A percentile compares a stretch with the other conserved stretches of the same genome.
Conservation (phyloP, 2,888 invertebrate species). For the Bellardia bayeri region DNA sequence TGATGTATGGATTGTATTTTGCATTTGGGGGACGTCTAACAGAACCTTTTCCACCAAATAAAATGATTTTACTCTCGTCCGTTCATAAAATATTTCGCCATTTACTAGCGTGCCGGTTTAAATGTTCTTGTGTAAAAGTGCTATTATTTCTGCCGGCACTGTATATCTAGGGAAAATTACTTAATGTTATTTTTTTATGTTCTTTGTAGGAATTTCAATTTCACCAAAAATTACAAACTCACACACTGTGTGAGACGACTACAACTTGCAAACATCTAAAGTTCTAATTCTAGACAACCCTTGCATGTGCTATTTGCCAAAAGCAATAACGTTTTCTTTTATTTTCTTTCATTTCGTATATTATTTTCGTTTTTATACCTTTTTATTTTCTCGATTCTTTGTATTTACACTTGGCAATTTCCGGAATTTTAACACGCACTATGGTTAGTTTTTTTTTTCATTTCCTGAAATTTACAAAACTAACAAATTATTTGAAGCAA, state of each 20-base stretch:
- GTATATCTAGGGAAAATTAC: conserved; percentile 57
- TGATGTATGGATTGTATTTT: too few relatives aligned
- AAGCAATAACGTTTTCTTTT: conserved; percentile 62
- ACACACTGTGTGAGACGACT: background rate
- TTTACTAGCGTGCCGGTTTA: too few relatives aligned
- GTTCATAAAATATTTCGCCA: too few relatives aligned
- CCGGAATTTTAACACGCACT: conserved; percentile 81
- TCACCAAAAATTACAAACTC: conserved; percentile 12
- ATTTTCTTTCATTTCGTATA: background rate
- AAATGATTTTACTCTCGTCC: too few relatives aligned
- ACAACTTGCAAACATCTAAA: background rate
- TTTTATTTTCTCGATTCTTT: conserved; percentile 15
- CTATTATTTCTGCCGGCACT: too few relatives aligned
- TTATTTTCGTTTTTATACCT: conserved; percentile 29
- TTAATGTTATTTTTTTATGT: conserved; percentile 49
- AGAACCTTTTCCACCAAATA: too few relatives aligned
- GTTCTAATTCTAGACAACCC: conserved; percentile 50
- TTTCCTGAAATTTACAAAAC: conserved; percentile 76
- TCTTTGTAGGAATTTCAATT: conserved; percentile 58
- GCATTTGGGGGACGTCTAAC: too few relatives aligned
- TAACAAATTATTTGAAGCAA: conserved; percentile 69
- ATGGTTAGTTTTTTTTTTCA: conserved; percentile 76
- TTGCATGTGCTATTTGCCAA: conserved; percentile 51
- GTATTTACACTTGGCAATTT: conserved; percentile 75
- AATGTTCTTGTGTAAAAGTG: too few relatives aligned